Percentiles rank a stretch among this genome's conserved stretches.
Evolutionary conservation across 2,113 vertebrate species (phyloP).

Genomic region (Chaenogobius annularis): DNA sequence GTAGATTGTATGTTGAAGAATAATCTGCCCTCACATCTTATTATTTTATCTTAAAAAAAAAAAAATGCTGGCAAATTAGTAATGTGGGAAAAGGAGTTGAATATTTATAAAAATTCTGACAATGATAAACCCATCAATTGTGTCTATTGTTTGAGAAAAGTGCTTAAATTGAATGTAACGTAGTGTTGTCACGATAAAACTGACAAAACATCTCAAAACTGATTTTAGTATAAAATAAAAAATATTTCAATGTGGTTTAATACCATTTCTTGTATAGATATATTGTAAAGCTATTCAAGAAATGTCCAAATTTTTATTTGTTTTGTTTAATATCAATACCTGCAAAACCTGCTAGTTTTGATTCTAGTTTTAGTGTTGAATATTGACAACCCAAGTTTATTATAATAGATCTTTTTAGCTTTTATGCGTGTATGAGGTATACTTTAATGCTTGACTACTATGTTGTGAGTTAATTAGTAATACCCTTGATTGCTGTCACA

Average conservation of each 20-base stretch:
- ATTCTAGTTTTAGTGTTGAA: not conserved
- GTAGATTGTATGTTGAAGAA: not conserved
- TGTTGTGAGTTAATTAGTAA: not conserved
- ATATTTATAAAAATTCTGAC: too few species aligned
- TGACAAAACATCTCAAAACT: too few species aligned
- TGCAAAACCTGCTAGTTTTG: not conserved
- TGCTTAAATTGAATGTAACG: too few species aligned
- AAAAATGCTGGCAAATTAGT: not conserved
- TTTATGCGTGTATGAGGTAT: not conserved
- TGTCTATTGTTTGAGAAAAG: too few species aligned
- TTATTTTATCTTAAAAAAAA: not conserved
- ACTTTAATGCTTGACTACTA: not conserved
- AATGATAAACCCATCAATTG: too few species aligned
- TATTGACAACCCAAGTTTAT: not conserved
- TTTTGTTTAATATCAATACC: not conserved
- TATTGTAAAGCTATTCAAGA: not conserved
- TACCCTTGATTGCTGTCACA: constrained; percentile 7
- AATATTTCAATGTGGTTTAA: not conserved
- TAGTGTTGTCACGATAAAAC: too few species aligned
- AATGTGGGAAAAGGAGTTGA: too few species aligned
- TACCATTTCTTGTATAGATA: not conserved
- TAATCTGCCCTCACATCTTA: not conserved
- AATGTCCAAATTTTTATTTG: not conserved
- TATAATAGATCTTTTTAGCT: not conserved
- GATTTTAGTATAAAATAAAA: too few species aligned